Percentiles rank a stretch among this genome's conserved stretches.
Evolutionary conservation across 2,797 vertebrate genomes (phyloP).

Genomic region (Alosa sapidissima): DNA sequence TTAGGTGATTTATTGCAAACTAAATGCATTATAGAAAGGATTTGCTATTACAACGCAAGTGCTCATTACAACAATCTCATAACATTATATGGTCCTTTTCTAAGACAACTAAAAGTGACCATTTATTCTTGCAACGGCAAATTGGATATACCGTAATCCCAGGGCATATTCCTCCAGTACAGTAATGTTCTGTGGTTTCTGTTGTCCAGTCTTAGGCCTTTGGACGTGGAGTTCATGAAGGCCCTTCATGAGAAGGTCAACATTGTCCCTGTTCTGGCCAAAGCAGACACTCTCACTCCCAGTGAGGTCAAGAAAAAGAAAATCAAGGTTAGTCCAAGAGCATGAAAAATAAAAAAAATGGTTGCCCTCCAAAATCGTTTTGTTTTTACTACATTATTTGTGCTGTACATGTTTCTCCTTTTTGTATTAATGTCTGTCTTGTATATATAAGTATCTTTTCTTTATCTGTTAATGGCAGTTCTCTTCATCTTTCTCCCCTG

Average conservation of each 20-base stretch:
- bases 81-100: neutral
- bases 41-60: neutral
- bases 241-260: conserved; percentile 96
- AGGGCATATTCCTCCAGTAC: neutral
- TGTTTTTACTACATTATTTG: too few species aligned
- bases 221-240: conserved; percentile 96
- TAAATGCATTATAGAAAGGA: neutral
- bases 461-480: too few species aligned
- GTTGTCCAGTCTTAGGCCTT: conserved; percentile 82
- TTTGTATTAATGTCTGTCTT: neutral
- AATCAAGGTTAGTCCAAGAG: conserved; percentile 78
- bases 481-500: neutral
- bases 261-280: conserved; percentile 93
- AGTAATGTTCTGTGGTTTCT: conserved; percentile 8
- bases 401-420: neutral
- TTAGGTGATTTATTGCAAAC: neutral
- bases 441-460: neutral
- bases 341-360: neutral
- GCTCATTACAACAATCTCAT: too few species aligned
- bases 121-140: neutral
- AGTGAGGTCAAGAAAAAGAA: conserved; percentile 92
- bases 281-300: conserved; percentile 93
- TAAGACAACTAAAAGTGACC: neutral
- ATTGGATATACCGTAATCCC: neutral
- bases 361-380: too few species aligned